Conservation (phyloP, 2,113 vertebrate genomes). For the Oryzias celebensis region DNA sequence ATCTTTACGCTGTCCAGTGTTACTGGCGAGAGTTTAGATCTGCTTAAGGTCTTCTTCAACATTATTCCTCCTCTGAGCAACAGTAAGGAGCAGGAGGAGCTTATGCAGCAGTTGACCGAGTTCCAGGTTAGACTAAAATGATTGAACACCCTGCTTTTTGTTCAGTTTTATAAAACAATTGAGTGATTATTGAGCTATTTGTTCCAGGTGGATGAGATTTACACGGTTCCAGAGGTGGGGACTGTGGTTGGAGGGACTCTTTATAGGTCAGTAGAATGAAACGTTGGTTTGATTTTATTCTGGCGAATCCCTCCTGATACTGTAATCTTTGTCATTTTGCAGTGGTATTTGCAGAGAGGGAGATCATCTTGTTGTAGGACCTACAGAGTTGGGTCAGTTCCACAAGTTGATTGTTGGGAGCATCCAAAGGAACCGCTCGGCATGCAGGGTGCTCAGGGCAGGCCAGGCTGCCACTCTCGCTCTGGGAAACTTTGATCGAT, state of each 20-base stretch:
- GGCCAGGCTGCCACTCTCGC: slow-evolving; percentile 96
- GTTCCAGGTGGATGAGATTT: slow-evolving; percentile 96
- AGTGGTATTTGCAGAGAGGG: slow-evolving; percentile 98
- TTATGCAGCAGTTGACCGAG: slow-evolving; percentile 97
- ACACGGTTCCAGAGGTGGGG: slow-evolving; percentile 96
- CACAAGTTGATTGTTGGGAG: slow-evolving; percentile 89
- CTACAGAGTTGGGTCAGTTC: slow-evolving; percentile 89
- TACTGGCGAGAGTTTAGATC: slow-evolving; percentile 91
- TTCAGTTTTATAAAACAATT: no score
- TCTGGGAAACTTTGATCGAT: slow-evolving; percentile 90
- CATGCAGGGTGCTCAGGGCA: slow-evolving; percentile 90
- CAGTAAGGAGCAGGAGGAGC: slow-evolving; percentile 95
- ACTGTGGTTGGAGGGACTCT: slow-evolving; percentile 97
- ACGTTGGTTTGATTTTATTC: neutral
- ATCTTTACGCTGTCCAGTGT: slow-evolving; percentile 97
- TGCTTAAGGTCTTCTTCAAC: slow-evolving; percentile 96
- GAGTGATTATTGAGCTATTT: no score
- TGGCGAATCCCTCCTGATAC: neutral
- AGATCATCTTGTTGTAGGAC: slow-evolving; percentile 92
- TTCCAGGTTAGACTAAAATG: slow-evolving; percentile 84
- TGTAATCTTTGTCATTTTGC: slow-evolving; percentile 26
- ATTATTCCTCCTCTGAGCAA: slow-evolving; percentile 97
- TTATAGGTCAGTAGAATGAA: slow-evolving; percentile 83
- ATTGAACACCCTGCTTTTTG: no score
- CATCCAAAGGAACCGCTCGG: slow-evolving; percentile 96